Evolutionary conservation across 2,113 vertebrate species (phyloP), one percentile per base, ranked within the genome.

Genomic region (Syngnathus scovelli): DNA sequence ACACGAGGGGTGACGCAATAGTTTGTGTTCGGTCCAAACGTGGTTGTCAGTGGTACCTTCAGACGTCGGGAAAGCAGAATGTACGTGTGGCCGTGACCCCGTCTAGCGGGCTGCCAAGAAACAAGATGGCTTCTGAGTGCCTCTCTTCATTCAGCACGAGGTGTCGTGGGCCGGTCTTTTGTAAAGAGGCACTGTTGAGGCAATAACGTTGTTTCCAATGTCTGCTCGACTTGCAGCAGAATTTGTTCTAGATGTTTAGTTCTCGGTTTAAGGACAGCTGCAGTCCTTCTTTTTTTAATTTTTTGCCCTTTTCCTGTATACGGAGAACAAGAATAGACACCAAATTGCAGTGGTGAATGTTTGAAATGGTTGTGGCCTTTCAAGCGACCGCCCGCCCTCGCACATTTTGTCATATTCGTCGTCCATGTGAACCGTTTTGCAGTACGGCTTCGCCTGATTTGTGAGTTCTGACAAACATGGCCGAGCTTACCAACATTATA

Each of bases 341-440:
- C 64, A 79, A 85, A 87, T 80, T 83, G 79, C 74, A 80, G 79
- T 16, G 64, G 74, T 75, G 67, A 76, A 75, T 77, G 70, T 79
- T 85, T 85, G 51, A 81, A 83, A 77, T 85, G 78, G 74, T 71
- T 85, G 81, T 82, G 80, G 78, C 77, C 68, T 74, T 56, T 77
- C 12, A 71, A 71, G 72, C 66, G 58, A 69, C 61, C 64, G 49
- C 63, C 67, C 74, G 68, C 56, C 48, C 58, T 70, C 63, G 61
- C 66, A 70, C 70, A 76, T 76, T 18, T 66, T 13, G 16, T 36
- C 4, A 46, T 7, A 21, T 7, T 60, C 3, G 19, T 10, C 0
- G 38, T 44, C 41, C 21, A 3, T 23, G 38, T 3, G n/a, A 43
- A 62, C 6, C 3, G 21, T 9, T 11, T 5, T 3, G n/a, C 59